Conservation (phyloP, 2,113 vertebrate genomes). For the Dromaius novaehollandiae region DNA sequence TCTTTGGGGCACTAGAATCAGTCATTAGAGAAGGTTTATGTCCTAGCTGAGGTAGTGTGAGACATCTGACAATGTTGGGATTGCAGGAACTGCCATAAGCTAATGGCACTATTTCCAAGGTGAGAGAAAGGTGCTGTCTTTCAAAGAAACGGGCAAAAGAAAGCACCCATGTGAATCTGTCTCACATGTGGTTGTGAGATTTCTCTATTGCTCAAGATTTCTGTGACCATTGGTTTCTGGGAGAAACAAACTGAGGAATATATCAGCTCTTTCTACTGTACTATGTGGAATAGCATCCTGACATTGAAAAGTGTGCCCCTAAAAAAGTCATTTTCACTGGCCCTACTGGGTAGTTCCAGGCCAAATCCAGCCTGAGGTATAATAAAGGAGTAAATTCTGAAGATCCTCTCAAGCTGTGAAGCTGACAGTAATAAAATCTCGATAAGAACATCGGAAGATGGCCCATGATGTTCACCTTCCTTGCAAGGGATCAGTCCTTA, state of each 20-base stretch:
- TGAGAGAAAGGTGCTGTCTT: neutral
- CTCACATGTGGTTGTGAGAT: neutral
- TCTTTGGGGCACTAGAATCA: neutral
- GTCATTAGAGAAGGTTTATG: neutral
- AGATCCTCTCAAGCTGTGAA: neutral
- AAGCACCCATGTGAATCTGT: neutral
- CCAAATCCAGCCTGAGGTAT: neutral
- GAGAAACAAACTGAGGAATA: neutral
- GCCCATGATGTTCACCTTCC: neutral
- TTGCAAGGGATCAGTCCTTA: accelerated
- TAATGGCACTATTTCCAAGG: neutral
- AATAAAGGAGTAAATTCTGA: neutral
- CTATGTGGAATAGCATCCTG: accelerated
- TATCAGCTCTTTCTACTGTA: neutral
- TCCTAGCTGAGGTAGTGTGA: neutral
- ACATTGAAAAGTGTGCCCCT: neutral
- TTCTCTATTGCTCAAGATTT: neutral
- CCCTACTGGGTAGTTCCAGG: neutral
- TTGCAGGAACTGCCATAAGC: neutral
- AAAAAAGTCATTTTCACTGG: neutral
- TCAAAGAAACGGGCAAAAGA: neutral
- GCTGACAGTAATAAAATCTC: neutral
- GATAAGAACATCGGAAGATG: neutral
- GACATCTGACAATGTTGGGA: neutral
- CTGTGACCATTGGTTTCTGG: neutral